Conservation (phyloP, 2,888 invertebrate species). For the Nipponacmea schrenckii region DNA sequence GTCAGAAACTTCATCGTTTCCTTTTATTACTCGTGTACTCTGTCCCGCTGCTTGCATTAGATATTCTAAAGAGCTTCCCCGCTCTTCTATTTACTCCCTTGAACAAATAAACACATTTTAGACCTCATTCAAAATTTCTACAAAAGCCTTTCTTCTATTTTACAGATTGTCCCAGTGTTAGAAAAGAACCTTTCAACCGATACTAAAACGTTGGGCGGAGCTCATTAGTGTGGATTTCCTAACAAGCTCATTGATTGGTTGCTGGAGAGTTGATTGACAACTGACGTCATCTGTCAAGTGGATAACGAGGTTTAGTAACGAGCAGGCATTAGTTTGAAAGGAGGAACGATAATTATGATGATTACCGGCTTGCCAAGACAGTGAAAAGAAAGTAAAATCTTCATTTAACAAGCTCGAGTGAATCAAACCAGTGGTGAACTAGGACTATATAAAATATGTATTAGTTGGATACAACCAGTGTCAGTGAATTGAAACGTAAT, state of each 20-base stretch:
- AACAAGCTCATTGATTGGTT: conserved; percentile 11
- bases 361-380: not conserved
- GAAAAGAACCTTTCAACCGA: conserved; percentile 6
- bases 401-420: conserved; percentile 10
- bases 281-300: conserved; percentile 22
- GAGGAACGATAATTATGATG: not conserved
- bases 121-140: not conserved
- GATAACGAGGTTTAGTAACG: conserved; percentile 18
- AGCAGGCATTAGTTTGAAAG: conserved; percentile 11
- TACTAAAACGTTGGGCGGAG: conserved; percentile 8
- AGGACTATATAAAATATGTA: not conserved
- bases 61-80: conserved; percentile 5
- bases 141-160: conserved; percentile 6
- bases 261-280: conserved; percentile 10
- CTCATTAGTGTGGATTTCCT: not conserved
- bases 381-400: conserved; percentile 13
- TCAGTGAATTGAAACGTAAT: too few relatives aligned
- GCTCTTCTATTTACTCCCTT: conserved; percentile 5
- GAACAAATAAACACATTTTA: conserved; percentile 8
- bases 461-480: too few relatives aligned
- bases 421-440: conserved; percentile 10
- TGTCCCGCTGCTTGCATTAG: conserved; percentile 6
- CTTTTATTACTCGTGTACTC: too few relatives aligned
- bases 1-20: not conserved
- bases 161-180: not conserved